Evolutionary conservation across 2,113 vertebrate genomes (phyloP).

Genomic region (Takifugu flavidus): DNA sequence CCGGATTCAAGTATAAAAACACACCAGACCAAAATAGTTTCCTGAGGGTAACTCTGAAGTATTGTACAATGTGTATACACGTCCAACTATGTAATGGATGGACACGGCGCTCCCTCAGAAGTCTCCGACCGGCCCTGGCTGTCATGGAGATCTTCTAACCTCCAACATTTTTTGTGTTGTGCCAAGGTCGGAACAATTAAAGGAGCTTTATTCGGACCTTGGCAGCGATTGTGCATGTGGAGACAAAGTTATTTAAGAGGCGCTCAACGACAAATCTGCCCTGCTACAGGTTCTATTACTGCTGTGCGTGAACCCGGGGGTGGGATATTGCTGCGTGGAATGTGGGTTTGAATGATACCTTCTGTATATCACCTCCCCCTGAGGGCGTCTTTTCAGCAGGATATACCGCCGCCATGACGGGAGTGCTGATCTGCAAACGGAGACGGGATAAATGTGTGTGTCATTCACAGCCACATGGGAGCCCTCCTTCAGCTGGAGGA

Average conservation of each 20-base stretch:
- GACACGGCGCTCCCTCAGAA: conserved; percentile 1
- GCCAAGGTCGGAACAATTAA: conserved; percentile 26
- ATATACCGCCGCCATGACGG: conserved; percentile 57
- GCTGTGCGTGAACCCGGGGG: conserved; percentile 3
- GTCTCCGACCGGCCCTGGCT: conserved; percentile 16
- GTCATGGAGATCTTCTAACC: conserved; percentile 15
- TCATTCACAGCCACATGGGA: conserved; percentile 55
- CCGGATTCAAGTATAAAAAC: neutral
- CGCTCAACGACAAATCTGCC: conserved; percentile 17
- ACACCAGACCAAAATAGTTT: neutral
- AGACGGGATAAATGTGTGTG: conserved; percentile 56
- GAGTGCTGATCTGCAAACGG: conserved; percentile 64
- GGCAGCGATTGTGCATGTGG: conserved; percentile 3
- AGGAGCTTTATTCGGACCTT: conserved; percentile 33
- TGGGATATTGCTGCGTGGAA: neutral
- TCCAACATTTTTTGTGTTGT: neutral
- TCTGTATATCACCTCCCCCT: conserved; percentile 39
- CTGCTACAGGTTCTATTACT: conserved; percentile 21
- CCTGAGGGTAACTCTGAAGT: too few relatives aligned
- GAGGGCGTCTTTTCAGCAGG: conserved; percentile 41
- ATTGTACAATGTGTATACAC: neutral
- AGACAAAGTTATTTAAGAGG: conserved; percentile 13
- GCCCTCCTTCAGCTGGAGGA: conserved; percentile 35
- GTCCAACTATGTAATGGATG: conserved; percentile 14
- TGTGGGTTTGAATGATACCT: conserved; percentile 10